Evolutionary conservation across 1,140 invertebrate genomes (phyloP), one percentile per base, ranked within the genome.

Genomic region (Helicoverpa zea): DNA sequence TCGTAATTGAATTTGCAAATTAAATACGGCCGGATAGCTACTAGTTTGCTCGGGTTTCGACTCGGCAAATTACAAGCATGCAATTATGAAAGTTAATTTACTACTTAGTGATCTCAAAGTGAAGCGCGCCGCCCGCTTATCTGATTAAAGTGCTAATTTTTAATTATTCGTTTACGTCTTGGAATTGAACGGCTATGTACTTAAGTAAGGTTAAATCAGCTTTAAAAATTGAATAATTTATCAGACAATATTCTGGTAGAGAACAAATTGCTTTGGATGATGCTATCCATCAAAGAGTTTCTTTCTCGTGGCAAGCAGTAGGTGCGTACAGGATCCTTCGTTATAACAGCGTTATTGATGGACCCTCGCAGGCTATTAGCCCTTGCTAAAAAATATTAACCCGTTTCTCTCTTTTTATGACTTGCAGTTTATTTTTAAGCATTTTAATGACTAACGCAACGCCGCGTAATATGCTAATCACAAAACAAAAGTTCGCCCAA

Each of bases 251-350:
- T 81, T 75, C 18, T 54, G 52, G 49, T 43, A 43, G 35, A 3
- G 78, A 80, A 75, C 75, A 83, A 81, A 83, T 80, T 81, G 66
- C 72, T 30, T 78, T 52, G 29, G 58, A 30, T 76, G 75, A 49
- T 30, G 77, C 66, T 68, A 83, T 86, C 81, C 83, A 84, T 84
- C 83, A 84, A 81, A 83, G 75, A 78, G 80, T 84, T 83, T 80
- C 58, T 81, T 79, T 82, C 66, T 61, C 74, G 47, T 72, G 64
- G 51, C 35, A 66, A 59, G 70, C 61, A 73, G 49, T 59, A 74
- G 66, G 63, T 75, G 73, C 43, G 73, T 63, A 56, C 58, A 75
- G 11, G 72, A 49, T 59, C 16, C 72, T 61, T 49, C 72, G 72
- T 75, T 73, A 73, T 73, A 73, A 9, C 30, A 75, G 64, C 61